Base-by-base conservation (phyloP, 2,113 vertebrate species). In the Mormyrus lacerda region DNA sequence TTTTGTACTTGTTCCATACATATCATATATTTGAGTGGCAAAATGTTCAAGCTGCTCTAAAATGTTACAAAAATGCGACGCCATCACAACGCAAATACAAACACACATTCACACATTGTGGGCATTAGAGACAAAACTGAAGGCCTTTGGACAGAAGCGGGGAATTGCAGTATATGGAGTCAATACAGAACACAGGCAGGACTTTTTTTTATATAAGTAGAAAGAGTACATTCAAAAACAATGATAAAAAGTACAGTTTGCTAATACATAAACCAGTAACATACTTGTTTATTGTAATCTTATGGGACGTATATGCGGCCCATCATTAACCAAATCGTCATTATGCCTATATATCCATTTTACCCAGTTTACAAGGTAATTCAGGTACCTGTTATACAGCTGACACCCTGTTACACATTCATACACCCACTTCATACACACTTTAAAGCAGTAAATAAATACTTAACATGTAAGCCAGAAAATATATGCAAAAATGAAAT, bases 321-420 rank as follows among this genome's bases (percentile, higher is more conserved):
- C 24, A 61, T 11, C n/a, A 65, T n/a, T 65, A n/a, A 1, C 58
- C 55, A 61, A n/a, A 61, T 24, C 24, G 1, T n/a, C 55, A 8
- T 61, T n/a, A n/a, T 61, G 24, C 24, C n/a, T 65, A 1, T 65
- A 65, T 27, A 65, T 65, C 61, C 1, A 65, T 65, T 31, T 65
- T 65, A 27, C n/a, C n/a, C 51, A 21, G 17, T 94, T 96, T 94
- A 95, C 94, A 94, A 96, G 95, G 94, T 95, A 95, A 96, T 95
- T 84, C 42, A 84, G 79, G 39, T n/a, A 65, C 61, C 61, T n/a
- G 31, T 65, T 65, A 65, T 65, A 76, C 69, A 35, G 31, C 1
- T 73, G 69, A 73, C 31, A 76, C 69, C 31, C 13, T 39, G 15
- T 2, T 76, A 39, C 35, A 76, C 31, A 76, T 76, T 19, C 31